Evolutionary conservation across 2,797 vertebrate genomes (phyloP), one percentile per base, ranked within the genome.

Genomic region (Melanotaenia maccullochi): DNA sequence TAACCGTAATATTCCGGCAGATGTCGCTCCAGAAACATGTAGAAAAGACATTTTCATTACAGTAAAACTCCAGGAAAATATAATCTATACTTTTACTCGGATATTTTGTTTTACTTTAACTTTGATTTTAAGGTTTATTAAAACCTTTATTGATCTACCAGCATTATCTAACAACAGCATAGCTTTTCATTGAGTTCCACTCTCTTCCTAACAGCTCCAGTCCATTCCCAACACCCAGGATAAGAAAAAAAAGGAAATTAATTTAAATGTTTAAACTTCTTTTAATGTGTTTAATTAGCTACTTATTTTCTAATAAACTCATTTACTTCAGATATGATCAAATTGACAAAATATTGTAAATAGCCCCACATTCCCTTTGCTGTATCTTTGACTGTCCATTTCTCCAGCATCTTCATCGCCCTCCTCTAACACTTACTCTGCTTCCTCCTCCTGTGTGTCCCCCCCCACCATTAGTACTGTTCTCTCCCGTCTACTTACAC

Each of bases 401-500:
- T 16, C 42, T 44, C 42, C 42, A 20, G 9, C 60, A 9, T 57
- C 56, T 30, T 52, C 32, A n/a, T 8, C 22, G 1, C 3, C 18
- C 32, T 61, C 25, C 5, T 42, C 22, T 33, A 35, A 54, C 47
- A 47, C 52, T 42, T 16, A 18, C 1, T n/a, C 30, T 33, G 35
- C 24, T 28, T 18, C 51, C 2, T 18, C 18, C 33, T 38, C 13
- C 36, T 30, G 36, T 42, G 36, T 42, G 7, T 13, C 7, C 33
- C 33, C 33, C 7, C 22, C 54, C 13, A 3, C 36, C 13, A 40
- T 18, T 14, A 63, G 28, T 20, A 51, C 60, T n/a, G 12, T 69
- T 71, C 55, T 59, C 73, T 56, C 20, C 14, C 49, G 61, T 84
- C 44, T 65, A 76, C 77, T 74, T 64, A 70, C 72, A 75, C n/a